Base-by-base conservation (phyloP, 2,113 vertebrate species). In the Glaucidium brasilianum region DNA sequence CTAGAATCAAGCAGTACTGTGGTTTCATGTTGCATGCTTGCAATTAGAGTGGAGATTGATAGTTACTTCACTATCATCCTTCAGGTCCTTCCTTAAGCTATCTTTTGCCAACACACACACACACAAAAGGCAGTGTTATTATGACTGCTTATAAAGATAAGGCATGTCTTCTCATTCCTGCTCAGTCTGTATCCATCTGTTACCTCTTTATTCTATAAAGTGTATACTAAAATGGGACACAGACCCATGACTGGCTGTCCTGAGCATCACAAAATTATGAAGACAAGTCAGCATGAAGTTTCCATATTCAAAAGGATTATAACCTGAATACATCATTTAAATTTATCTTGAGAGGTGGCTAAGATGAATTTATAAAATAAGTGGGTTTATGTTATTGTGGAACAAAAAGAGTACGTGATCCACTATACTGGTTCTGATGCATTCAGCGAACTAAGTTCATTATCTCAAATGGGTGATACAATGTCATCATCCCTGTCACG, bases 381-480 rank as follows among this genome's bases (percentile, higher is more conserved):
- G 16, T 37, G 15, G 4, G 0, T 63, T 90, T 66, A n/a, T 0
- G 0, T 56, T 92, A 52, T 49, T 1, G 0, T 12, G 35, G 64
- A 92, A 63, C 15, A 69, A 63, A 63, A 88, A 11, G 7, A 50
- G 9, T 7, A 4, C 0, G 1, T 9, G 17, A 49, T 35, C 47
- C 30, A 25, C 53, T 8, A 5, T 6, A 32, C 13, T 30, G 7
- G 0, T 75, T 67, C 32, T 45, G 27, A 68, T 59, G 25, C 30
- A 75, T 32, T 66, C 55, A 66, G 34, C 13, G 47, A 79, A 35
- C 6, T 12, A 84, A 62, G 77, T n/a, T 19, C 5, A 1, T 67
- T 52, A 13, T 27, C 11, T 58, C n/a, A 74, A 64, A 66, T 68
- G 35, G 2, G 0, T 15, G 30, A 74, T 12, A 56, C 14, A 29